Evolutionary conservation across 2,888 invertebrate species (phyloP).

Genomic region (Gisinianus flammeolus): DNA sequence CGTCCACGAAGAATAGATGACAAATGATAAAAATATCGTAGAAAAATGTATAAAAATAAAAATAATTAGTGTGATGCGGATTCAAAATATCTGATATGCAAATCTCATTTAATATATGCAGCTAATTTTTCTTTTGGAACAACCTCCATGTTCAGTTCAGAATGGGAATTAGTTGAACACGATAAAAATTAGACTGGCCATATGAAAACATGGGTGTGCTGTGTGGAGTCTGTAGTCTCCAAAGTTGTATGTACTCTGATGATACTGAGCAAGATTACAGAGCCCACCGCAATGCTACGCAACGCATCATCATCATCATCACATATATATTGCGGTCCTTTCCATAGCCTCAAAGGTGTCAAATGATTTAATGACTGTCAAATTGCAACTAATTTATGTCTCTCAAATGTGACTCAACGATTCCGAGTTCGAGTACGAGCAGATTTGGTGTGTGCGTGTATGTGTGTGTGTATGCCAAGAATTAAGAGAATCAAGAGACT

Average conservation of each 20-base stretch:
- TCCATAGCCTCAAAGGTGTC: slow-evolving; percentile 26
- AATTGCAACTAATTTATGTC: slow-evolving; percentile 33
- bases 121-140: no score
- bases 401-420: slow-evolving; percentile 29
- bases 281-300: slow-evolving; percentile 10
- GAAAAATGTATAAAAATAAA: no score
- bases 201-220: no score
- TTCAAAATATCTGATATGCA: no score
- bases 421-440: neutral
- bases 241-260: no score
- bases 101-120: no score
- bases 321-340: slow-evolving; percentile 6
- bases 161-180: neutral
- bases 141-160: no score
- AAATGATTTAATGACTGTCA: slow-evolving; percentile 39
- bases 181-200: neutral
- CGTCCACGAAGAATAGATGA: no score
- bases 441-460: no score
- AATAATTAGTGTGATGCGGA: no score
- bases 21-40: no score
- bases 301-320: neutral
- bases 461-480: neutral
- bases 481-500: neutral
- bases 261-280: neutral
- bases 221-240: no score